phyloP scores from a whole-genome alignment of 2,113 vertebrate genomes.

The Epinephelus cyanopodus region DNA sequence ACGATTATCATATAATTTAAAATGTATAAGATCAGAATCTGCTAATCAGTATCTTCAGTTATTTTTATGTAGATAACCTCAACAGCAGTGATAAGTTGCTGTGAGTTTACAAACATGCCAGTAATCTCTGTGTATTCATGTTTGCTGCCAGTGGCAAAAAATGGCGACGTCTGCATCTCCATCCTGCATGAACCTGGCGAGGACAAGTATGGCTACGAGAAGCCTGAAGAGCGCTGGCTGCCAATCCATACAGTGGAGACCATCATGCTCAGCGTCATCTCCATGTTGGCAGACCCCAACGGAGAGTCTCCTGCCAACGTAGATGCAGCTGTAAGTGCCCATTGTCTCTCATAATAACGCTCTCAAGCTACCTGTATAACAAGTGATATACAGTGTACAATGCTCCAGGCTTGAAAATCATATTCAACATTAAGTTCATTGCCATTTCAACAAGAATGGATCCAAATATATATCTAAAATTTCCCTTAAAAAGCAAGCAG shows the following conservation, averaged over 20 bases:
- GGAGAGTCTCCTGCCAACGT: conserved; percentile 86
- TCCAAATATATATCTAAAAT: too few species aligned
- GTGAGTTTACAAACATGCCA: background rate
- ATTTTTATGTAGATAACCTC: background rate
- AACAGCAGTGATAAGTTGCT: background rate
- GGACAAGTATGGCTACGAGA: conserved; percentile 86
- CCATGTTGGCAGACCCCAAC: conserved; percentile 87
- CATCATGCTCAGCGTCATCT: conserved; percentile 87
- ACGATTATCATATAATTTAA: too few species aligned
- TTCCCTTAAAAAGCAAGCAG: too few species aligned
- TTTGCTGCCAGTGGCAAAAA: conserved; percentile 80
- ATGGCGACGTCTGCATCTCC: conserved; percentile 85
- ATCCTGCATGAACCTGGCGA: conserved; percentile 86
- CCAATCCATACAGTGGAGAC: conserved; percentile 86
- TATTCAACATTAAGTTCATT: too few species aligned
- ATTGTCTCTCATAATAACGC: background rate
- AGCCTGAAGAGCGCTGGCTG: conserved; percentile 86
- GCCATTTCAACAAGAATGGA: too few species aligned
- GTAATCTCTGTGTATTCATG: background rate
- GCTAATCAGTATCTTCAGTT: background rate
- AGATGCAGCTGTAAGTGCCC: conserved; percentile 83
- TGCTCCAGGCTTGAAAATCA: too few species aligned
- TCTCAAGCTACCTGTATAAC: background rate
- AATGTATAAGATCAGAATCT: too few species aligned
- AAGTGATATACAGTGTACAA: background rate